A percentile compares a stretch with the other conserved stretches of the same genome.
Conservation (phyloP, 2,888 invertebrate species). For the Coenonympha arcania region DNA sequence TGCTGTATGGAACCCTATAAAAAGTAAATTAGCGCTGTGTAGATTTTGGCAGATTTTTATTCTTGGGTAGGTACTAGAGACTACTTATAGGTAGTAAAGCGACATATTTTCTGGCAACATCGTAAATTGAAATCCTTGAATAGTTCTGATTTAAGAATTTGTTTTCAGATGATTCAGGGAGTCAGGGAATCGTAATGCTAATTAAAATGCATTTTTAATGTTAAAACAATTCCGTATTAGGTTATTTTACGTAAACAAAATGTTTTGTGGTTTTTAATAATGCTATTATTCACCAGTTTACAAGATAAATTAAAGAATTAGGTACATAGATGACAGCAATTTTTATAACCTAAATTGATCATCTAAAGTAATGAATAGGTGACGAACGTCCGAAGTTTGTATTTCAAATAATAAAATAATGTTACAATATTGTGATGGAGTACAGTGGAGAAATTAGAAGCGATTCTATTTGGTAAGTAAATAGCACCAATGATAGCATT, state of each 20-base stretch:
- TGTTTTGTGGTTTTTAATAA: background rate
- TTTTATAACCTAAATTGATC: constrained; percentile 65
- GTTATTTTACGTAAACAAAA: background rate
- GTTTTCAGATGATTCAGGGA: background rate
- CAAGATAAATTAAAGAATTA: background rate
- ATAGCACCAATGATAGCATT: constrained; percentile 1
- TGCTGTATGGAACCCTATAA: too few relatives aligned
- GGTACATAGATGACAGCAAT: constrained; percentile 34
- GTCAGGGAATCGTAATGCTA: background rate
- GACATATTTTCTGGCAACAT: background rate
- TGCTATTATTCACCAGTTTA: background rate
- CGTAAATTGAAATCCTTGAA: background rate
- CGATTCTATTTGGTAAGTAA: constrained; percentile 30
- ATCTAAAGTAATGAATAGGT: constrained; percentile 42
- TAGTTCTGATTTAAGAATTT: background rate
- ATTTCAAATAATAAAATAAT: constrained; percentile 25
- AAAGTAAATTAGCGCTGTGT: too few relatives aligned
- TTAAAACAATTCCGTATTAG: background rate
- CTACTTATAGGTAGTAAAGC: too few relatives aligned
- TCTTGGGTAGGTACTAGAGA: too few relatives aligned
- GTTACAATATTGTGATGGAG: constrained; percentile 29
- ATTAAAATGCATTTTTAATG: background rate
- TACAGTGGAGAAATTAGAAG: constrained; percentile 26
- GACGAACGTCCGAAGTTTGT: constrained; percentile 46
- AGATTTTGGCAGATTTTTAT: too few relatives aligned